Conservation (phyloP, 2,113 vertebrate genomes). For the Circaetus gallicus region DNA sequence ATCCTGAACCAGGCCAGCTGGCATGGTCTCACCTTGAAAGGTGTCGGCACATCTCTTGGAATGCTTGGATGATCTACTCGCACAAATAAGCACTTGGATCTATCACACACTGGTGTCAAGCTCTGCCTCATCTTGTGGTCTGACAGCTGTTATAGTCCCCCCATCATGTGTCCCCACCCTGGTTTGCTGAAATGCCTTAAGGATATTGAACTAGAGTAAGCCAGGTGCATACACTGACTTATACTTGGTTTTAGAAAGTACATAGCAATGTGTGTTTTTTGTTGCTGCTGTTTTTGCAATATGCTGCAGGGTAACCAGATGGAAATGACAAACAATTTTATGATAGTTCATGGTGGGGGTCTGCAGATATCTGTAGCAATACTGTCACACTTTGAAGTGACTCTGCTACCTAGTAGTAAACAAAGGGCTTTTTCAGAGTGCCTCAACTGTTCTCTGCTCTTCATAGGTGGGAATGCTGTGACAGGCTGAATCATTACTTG, state of each 20-base stretch:
- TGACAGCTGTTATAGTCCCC: neutral
- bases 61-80: neutral
- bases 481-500: neutral
- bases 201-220: neutral
- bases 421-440: neutral
- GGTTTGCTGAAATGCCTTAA: neutral
- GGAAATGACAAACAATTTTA: neutral
- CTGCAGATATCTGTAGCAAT: neutral
- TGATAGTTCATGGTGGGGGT: neutral
- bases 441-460: fast-evolving
- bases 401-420: neutral
- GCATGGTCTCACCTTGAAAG: neutral
- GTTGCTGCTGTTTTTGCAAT: neutral
- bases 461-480: neutral
- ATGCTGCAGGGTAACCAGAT: neutral
- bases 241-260: neutral
- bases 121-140: neutral
- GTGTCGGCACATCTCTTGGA: neutral
- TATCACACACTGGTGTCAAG: neutral
- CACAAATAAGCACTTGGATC: neutral
- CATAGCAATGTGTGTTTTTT: fast-evolving
- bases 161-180: neutral
- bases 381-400: neutral
- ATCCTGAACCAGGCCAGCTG: neutral
- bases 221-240: neutral